A percentile compares a stretch with the other conserved stretches of the same genome.
These are phyloP conservation scores for Chelonus formosanus DNA, from an alignment of 2,888 invertebrate genomes.

Conservation along the genomic window DNA sequence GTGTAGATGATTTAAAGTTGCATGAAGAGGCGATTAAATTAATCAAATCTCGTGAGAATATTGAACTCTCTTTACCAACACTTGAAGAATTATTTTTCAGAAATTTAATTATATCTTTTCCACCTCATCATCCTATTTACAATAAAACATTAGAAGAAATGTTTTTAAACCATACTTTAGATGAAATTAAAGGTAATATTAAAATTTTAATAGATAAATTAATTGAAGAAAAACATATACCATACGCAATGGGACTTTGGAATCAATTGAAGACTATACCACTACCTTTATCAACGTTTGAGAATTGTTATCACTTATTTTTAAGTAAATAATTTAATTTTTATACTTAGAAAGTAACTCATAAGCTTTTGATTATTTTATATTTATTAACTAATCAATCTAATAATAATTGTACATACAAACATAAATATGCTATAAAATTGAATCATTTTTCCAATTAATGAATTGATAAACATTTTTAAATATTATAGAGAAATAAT, in stretches of 20 bases:
- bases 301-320: conserved; percentile 49
- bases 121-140: conserved; percentile 55
- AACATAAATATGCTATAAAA: conserved; percentile 13
- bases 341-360: neutral
- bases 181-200: conserved; percentile 51
- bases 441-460: neutral
- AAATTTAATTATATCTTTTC: conserved; percentile 55
- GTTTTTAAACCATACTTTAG: conserved; percentile 53
- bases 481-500: too few species aligned
- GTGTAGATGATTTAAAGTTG: conserved; percentile 46
- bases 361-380: neutral
- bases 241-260: conserved; percentile 57
- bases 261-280: conserved; percentile 57
- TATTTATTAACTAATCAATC: conserved; percentile 8
- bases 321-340: conserved; percentile 41
- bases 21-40: conserved; percentile 53
- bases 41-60: conserved; percentile 50
- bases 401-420: neutral
- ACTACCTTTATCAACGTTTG: conserved; percentile 56
- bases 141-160: conserved; percentile 56
- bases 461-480: too few species aligned
- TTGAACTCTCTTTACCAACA: conserved; percentile 48
- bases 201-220: conserved; percentile 52
- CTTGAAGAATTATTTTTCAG: conserved; percentile 58
- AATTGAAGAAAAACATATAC: conserved; percentile 52